A percentile compares a stretch with the other conserved stretches of the same genome.
Evolutionary conservation across 2,888 invertebrate genomes (phyloP).

Genomic region (Drosophila tripunctata): DNA sequence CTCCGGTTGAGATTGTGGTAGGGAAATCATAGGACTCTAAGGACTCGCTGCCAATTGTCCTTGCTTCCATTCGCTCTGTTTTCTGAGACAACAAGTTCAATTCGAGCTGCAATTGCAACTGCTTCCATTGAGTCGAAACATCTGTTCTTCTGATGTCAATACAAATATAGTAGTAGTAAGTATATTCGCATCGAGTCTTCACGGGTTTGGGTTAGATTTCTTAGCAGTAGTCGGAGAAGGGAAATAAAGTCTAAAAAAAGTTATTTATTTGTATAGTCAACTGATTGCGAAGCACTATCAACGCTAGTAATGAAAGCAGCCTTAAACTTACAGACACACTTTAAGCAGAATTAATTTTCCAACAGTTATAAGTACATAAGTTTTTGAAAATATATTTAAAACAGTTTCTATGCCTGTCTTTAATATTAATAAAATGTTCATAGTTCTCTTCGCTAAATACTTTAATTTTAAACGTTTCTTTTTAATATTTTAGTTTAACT

Average conservation of each 20-base stretch:
- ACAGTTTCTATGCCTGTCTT: too few species aligned
- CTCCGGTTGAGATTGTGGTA: constrained; percentile 9
- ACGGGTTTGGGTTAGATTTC: background rate
- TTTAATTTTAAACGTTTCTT: too few species aligned
- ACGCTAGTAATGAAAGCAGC: too few species aligned
- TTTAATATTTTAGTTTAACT: background rate
- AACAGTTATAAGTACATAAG: too few species aligned
- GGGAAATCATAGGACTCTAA: constrained; percentile 24
- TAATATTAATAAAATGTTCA: too few species aligned
- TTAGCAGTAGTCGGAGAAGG: background rate
- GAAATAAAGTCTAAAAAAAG: too few species aligned
- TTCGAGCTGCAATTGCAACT: constrained; percentile 10
- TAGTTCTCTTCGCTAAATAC: too few species aligned
- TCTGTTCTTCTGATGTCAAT: constrained; percentile 19
- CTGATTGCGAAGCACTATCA: too few species aligned
- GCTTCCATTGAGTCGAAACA: constrained; percentile 12
- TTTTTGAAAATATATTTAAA: too few species aligned
- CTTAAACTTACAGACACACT: too few species aligned
- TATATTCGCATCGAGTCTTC: background rate
- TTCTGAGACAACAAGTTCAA: constrained; percentile 4
- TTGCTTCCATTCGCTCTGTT: background rate
- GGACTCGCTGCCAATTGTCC: constrained; percentile 45
- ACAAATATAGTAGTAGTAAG: constrained; percentile 6
- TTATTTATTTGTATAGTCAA: too few species aligned
- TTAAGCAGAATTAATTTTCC: too few species aligned